Evolutionary conservation across 2,888 invertebrate genomes (phyloP), one percentile per base, ranked within the genome.

Genomic region (Iselma pallidipennis): DNA sequence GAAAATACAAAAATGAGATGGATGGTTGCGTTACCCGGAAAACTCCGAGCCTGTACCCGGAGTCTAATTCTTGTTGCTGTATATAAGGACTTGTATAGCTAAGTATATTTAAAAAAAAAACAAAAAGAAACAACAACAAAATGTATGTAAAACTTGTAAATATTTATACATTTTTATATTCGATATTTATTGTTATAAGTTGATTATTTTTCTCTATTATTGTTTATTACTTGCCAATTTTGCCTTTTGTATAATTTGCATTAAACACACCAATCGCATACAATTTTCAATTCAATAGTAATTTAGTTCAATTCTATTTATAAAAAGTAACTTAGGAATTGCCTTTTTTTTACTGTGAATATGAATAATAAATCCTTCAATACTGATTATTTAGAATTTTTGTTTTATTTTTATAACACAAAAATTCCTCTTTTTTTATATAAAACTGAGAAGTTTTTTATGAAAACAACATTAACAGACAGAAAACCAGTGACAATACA

Each of bases 81-180:
- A 77, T 65, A 77, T 77, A 78, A 61, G 71, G 71, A 77, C 72
- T 72, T 77, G 78, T 77, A 77, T 75, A 77, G 71, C 72, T 76
- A 76, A 76, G 71, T 71, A 76, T 76, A 69, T 67, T 67, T n/a
- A n/a, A n/a, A n/a, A n/a, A n/a, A n/a, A n/a, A n/a, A n/a, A n/a
- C n/a, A n/a, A n/a, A n/a, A n/a, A n/a, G n/a, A n/a, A n/a, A n/a
- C n/a, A n/a, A n/a, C n/a, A 61, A 23, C 21, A 68, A 71, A 73
- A 70, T 71, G 69, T 70, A 68, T 74, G 72, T 72, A 70, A 74
- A 72, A 69, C 64, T 65, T 76, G 78, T 77, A 77, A 53, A 77
- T 76, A 75, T 73, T 73, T 76, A 73, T 75, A 75, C 12, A 74
- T 69, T 71, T 71, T 70, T 72, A 68, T 70, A 70, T 63, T 67